These are phyloP conservation scores for Platysteira castanea DNA, from an alignment of 2,113 vertebrate genomes.

Conservation along the genomic window DNA sequence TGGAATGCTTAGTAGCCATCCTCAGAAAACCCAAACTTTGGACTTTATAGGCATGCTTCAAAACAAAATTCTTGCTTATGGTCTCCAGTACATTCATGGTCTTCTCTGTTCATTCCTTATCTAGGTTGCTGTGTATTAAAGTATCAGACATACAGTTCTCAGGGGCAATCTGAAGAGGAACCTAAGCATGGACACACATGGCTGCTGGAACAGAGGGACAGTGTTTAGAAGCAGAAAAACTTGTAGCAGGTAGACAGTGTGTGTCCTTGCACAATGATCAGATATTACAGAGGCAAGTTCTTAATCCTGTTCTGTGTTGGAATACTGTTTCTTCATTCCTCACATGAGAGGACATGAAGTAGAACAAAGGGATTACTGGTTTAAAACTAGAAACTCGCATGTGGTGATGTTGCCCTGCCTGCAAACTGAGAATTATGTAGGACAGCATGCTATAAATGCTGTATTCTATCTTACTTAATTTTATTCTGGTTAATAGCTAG, in stretches of 20 bases:
- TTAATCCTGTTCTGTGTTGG: background rate
- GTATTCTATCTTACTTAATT: background rate
- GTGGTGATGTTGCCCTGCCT: background rate
- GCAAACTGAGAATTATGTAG: background rate
- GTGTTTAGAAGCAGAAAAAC: background rate
- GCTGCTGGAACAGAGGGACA: background rate
- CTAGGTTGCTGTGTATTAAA: background rate
- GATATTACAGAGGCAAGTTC: background rate
- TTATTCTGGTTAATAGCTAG: background rate
- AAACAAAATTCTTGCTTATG: background rate
- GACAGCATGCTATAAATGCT: background rate
- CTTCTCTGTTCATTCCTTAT: background rate
- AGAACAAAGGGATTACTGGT: background rate
- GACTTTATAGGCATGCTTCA: background rate
- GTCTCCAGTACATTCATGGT: background rate
- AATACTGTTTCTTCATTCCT: background rate
- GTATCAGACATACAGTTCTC: background rate
- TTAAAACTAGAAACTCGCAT: background rate
- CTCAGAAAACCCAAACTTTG: background rate
- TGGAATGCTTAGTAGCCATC: background rate
- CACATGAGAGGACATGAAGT: background rate
- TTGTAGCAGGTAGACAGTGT: background rate
- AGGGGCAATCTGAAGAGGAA: background rate
- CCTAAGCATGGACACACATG: background rate
- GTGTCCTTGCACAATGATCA: background rate